Base-by-base conservation (phyloP, 2,113 vertebrate species). In the Sula dactylatra region DNA sequence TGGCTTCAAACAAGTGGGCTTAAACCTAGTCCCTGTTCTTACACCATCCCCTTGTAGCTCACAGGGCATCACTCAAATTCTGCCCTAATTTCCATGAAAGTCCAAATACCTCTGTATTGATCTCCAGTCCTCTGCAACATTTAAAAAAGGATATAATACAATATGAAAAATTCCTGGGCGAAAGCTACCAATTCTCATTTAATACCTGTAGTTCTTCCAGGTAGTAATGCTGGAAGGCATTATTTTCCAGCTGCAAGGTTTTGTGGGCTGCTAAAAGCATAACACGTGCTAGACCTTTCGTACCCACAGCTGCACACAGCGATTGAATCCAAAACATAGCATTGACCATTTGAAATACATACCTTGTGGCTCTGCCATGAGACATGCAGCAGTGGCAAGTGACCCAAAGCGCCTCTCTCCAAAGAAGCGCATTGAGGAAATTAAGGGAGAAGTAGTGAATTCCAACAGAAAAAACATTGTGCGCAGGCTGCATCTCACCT, bases 201-300 rank as follows among this genome's bases (percentile, higher is more conserved):
- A 40, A 40, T 49, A n/a, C 34, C 19, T 74, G 47, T 40, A 12
- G 31, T 34, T 56, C 31, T 58, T 77, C 31, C 36, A 25, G 9
- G 36, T 32, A 13, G 6, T 24, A 9, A 34, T 38, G 55, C 4
- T 73, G 29, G 27, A 81, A 73, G 27, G 18, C 13, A 18, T 21
- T 54, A 13, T 50, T 74, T 88, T 85, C 40, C 78, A 65, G 13
- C 8, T 29, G 14, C 17, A 18, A 42, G 16, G 5, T 40, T 84
- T 83, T 21, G 6, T 1, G 4, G 58, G 24, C 20, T 78, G 24
- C 20, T 70, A 5, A 67, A 90, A 44, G 7, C 62, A 10, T 12
- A 29, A 22, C 19, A 15, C 0, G 0, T 14, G 19, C 45, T 36
- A 21, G 34, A 27, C 11, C 49, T 91, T 38, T n/a, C 0, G 0